These are phyloP conservation scores for Rhodeus uyekii DNA, from an alignment of 2,797 vertebrate species.

Conservation along the genomic window DNA sequence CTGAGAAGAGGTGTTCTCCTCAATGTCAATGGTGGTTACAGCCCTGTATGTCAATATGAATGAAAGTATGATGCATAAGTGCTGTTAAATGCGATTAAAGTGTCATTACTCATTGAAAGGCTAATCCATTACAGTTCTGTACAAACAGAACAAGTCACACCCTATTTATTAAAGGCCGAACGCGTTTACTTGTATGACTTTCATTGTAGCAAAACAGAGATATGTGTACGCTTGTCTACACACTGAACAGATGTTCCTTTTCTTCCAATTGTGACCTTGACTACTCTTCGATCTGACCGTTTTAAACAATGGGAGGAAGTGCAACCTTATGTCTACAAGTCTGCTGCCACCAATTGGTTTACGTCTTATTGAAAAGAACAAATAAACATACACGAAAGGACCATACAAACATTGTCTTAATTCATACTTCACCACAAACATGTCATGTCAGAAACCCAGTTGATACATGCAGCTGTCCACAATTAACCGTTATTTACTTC, in stretches of 20 bases:
- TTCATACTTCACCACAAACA: conserved; percentile 50
- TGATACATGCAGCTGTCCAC: conserved; percentile 30
- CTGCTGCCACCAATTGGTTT: conserved; percentile 57
- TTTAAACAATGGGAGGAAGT: conserved; percentile 79
- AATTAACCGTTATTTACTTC: conserved; percentile 22
- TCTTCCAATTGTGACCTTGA: conserved; percentile 56
- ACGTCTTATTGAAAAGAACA: conserved; percentile 56
- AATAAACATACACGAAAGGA: conserved; percentile 54
- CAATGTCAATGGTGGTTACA: not conserved
- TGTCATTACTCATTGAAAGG: conserved; percentile 25
- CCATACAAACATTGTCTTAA: conserved; percentile 42
- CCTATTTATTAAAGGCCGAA: conserved; percentile 23
- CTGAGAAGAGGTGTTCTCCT: not conserved
- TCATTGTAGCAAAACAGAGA: conserved; percentile 10
- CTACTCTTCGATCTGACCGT: conserved; percentile 70
- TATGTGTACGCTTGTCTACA: not conserved
- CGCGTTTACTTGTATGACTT: conserved; percentile 3
- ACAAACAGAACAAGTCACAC: conserved; percentile 32
- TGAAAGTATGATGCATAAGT: conserved; percentile 28
- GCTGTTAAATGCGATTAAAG: conserved; percentile 32
- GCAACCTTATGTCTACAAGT: conserved; percentile 65
- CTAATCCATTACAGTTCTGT: conserved; percentile 26
- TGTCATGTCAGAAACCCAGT: conserved; percentile 34
- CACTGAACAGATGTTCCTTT: conserved; percentile 42
- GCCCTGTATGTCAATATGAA: conserved; percentile 17